Base-by-base conservation (phyloP, 2,113 vertebrate genomes). In the Ia io region DNA sequence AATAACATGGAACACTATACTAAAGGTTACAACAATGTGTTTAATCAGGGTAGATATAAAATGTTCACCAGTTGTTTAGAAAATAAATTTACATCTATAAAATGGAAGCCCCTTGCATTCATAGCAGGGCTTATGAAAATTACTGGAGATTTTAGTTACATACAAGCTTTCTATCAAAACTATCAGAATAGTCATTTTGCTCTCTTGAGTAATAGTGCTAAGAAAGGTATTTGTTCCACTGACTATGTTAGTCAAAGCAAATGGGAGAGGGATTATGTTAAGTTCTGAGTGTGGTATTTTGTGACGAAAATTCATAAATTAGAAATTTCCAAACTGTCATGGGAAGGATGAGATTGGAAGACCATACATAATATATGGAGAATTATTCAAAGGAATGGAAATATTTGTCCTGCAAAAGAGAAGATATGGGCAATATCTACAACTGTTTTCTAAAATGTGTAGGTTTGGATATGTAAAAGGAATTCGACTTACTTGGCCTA, bases 31-130 rank as follows among this genome's bases (percentile, higher is more conserved):
- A 69, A 73, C 84, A 78, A 56, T 30, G 70, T 42, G 9, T 84
- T 87, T 96, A 92, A 73, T 32, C 32, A 37, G 22, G 69, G 84
- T 63, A 28, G 14, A 71, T 85, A 0, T 71, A 69, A 96, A 89
- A 88, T 84, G 74, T 32, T 84, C 3, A 74, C 17, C 59, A 44
- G 16, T 63, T 87, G 16, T 63, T 87, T 73, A 86, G 65, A 63
- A 97, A 91, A 90, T 32, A 93, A 44, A 6, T 69, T 94, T 22
- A 73, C 11, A 32, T 82, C 12, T 95, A n/a, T 4, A 85, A 51
- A 95, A 20, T 67, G 35, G 42, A 69, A 70, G 47, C 30, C n/a
- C 8, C 23, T 78, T 84, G 63, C 13, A 20, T 92, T 88, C 20
- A 61, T n/a, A 96, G 9, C 37, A 61, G 23, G 56, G 9, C 35